A percentile compares a stretch with the other conserved stretches of the same genome.
Conservation (phyloP, 92 coral and sea anemone genomes). For the Zoanthus gigantus region DNA sequence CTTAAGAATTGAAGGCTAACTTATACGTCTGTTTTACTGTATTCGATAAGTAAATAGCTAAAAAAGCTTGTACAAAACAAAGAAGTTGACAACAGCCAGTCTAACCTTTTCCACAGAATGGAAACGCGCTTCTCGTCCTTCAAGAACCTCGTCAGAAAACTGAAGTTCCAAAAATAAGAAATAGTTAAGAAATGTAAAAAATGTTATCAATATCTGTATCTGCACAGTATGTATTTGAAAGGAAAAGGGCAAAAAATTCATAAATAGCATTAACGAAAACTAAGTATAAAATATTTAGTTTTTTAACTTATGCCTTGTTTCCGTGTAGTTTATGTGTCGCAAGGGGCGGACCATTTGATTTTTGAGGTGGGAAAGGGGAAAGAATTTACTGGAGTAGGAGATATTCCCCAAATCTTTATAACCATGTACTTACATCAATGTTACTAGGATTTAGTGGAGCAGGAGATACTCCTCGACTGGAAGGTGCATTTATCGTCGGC, state of each 20-base stretch:
- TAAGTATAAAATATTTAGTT: too few relatives aligned
- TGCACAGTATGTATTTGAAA: background rate
- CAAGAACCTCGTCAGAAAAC: slow-evolving; percentile 76
- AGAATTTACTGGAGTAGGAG: background rate
- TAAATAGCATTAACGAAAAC: too few relatives aligned
- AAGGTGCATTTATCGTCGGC: background rate
- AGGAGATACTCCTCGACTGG: slow-evolving; percentile 12
- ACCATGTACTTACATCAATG: slow-evolving; percentile 50
- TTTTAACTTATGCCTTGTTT: too few relatives aligned
- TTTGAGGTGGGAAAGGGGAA: too few relatives aligned
- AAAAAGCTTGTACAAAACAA: too few relatives aligned
- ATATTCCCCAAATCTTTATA: background rate
- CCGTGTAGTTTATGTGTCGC: too few relatives aligned
- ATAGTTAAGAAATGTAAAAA: background rate
- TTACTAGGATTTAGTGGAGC: slow-evolving; percentile 64
- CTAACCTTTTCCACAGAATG: slow-evolving; percentile 73
- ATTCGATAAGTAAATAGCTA: too few relatives aligned
- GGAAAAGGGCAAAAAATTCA: too few relatives aligned
- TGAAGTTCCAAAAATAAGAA: slow-evolving; percentile 3
- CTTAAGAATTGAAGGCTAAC: too few relatives aligned
- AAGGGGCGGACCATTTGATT: too few relatives aligned
- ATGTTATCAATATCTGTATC: background rate
- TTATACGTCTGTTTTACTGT: too few relatives aligned
- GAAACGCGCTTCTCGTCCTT: slow-evolving; percentile 78
- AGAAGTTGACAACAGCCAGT: background rate